A percentile compares a stretch with the other conserved stretches of the same genome.
Evolutionary conservation across 2,888 invertebrate genomes (phyloP).

Genomic region (Cantharis nigra): DNA sequence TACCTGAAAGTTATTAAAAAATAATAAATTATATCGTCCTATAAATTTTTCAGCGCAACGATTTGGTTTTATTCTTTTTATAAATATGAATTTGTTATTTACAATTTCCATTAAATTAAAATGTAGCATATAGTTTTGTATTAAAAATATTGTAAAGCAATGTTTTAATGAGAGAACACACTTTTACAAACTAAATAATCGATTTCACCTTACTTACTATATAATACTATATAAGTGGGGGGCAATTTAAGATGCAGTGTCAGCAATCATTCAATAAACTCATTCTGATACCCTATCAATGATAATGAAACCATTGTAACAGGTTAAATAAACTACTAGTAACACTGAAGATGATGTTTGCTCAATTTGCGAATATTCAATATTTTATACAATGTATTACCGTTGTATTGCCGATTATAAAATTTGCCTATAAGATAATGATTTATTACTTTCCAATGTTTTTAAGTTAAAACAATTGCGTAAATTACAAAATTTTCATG

Average conservation of each 20-base stretch:
- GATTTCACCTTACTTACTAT: not conserved
- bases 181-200: not conserved
- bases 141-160: not conserved
- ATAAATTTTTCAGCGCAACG: not conserved
- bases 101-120: not conserved
- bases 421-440: no score
- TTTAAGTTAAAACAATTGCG: no score
- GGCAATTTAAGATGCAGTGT: not conserved
- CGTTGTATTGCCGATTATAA: no score
- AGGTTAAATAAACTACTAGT: not conserved
- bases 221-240: not conserved
- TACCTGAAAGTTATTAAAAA: not conserved
- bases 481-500: no score
- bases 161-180: not conserved
- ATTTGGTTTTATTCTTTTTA: not conserved
- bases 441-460: no score
- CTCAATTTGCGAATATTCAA: no score
- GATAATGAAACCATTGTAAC: not conserved
- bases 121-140: not conserved
- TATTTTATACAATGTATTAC: no score
- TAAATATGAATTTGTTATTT: not conserved
- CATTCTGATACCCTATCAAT: not conserved
- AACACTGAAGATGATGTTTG: not conserved
- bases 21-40: not conserved
- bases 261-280: not conserved